These are phyloP conservation scores for Strigamia transsilvanica DNA, from an alignment of 2,888 invertebrate genomes.

Conservation along the genomic window DNA sequence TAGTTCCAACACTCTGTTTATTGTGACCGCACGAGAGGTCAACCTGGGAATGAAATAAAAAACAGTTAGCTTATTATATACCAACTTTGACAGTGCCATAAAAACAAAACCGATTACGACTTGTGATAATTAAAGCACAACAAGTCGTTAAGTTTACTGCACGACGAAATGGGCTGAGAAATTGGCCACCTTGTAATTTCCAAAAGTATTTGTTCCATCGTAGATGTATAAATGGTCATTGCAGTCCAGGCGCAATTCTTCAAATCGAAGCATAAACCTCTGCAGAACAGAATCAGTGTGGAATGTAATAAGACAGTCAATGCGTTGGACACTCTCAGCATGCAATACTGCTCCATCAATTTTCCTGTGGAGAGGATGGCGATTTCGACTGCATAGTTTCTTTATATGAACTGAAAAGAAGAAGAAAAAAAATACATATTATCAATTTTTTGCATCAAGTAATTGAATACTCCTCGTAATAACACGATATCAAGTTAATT, in stretches of 20 bases:
- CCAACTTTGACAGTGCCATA: not conserved
- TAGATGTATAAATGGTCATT: constrained; percentile 92
- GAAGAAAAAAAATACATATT: not conserved
- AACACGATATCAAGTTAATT: too few relatives aligned
- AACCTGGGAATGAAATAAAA: constrained; percentile 72
- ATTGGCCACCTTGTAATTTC: constrained; percentile 78
- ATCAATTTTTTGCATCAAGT: not conserved
- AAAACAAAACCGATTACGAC: not conserved
- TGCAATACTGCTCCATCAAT: constrained; percentile 89
- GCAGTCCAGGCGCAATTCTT: constrained; percentile 89
- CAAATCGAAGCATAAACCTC: constrained; percentile 92
- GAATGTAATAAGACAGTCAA: constrained; percentile 92
- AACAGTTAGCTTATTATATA: not conserved
- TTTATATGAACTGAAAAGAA: constrained; percentile 86
- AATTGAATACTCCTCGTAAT: too few relatives aligned
- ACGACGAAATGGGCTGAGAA: not conserved
- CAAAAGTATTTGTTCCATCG: constrained; percentile 90
- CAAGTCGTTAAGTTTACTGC: not conserved
- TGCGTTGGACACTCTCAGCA: constrained; percentile 88
- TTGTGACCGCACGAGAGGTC: constrained; percentile 92
- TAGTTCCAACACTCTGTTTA: constrained; percentile 84
- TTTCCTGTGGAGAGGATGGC: constrained; percentile 87
- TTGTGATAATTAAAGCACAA: constrained; percentile 8
- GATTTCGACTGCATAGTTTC: constrained; percentile 87
- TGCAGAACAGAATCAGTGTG: constrained; percentile 94